phyloP scores from a whole-genome alignment of 2,888 invertebrate species.

The Drosophila koepferae region DNA sequence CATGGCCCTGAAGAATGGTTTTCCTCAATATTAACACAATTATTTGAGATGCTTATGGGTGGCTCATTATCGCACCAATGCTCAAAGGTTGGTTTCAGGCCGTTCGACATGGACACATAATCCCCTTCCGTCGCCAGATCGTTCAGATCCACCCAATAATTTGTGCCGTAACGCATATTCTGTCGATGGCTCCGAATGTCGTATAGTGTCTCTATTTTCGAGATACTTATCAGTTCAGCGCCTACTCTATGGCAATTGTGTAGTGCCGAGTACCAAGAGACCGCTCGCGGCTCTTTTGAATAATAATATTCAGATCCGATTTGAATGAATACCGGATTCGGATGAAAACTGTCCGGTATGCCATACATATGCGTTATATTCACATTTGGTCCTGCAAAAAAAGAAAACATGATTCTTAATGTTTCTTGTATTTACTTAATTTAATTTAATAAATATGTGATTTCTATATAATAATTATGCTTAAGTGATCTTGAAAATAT shows the following conservation, averaged over 20 bases:
- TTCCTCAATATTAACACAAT: constrained; percentile 27
- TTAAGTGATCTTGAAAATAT: too few species aligned
- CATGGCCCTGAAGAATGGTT: not conserved
- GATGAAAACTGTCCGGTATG: not conserved
- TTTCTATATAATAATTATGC: too few species aligned
- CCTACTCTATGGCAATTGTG: constrained; percentile 5
- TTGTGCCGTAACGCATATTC: accelerated
- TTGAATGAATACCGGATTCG: not conserved
- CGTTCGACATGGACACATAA: constrained; percentile 30
- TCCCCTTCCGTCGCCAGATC: constrained; percentile 15
- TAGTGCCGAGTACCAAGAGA: not conserved
- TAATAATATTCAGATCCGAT: constrained; percentile 19
- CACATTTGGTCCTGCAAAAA: not conserved
- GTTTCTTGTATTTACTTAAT: too few species aligned
- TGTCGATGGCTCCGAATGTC: not conserved
- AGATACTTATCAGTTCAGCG: constrained; percentile 27
- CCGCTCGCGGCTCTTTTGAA: accelerated
- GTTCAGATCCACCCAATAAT: constrained; percentile 38
- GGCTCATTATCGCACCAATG: constrained; percentile 19
- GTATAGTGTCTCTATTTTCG: not conserved
- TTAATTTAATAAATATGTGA: too few species aligned
- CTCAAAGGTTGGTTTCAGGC: not conserved
- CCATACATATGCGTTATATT: not conserved
- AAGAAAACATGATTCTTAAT: too few species aligned
- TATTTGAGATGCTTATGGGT: not conserved